Conservation (phyloP, 53 echinoderm and acorn worm genomes). For the Mesocentrotus franciscanus region DNA sequence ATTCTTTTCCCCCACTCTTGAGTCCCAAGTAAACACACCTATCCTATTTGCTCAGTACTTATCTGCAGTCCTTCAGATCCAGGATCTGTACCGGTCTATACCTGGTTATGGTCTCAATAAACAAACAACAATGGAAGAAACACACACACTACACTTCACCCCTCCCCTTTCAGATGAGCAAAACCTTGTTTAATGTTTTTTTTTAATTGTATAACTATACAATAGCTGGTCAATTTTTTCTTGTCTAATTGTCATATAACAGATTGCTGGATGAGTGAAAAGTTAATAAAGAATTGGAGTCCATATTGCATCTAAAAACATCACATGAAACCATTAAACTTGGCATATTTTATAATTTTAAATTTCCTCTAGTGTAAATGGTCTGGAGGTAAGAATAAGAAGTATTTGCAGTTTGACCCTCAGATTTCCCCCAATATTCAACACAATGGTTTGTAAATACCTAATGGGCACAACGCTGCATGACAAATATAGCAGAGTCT, state of each 20-base stretch:
- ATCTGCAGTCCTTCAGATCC: not conserved
- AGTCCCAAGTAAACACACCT: constrained; percentile 26
- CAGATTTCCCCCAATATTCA: not conserved
- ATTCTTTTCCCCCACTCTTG: not conserved
- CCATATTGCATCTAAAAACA: too few species aligned
- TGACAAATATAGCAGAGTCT: not conserved
- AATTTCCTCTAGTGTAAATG: too few species aligned
- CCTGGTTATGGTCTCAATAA: not conserved
- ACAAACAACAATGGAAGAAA: constrained; percentile 2
- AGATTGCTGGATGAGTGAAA: too few species aligned
- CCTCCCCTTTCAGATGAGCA: too few species aligned
- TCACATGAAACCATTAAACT: too few species aligned
- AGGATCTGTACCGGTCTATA: constrained; percentile 33
- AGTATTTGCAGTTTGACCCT: not conserved
- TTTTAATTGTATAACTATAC: too few species aligned
- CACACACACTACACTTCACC: not conserved
- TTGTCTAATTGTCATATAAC: too few species aligned
- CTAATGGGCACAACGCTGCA: too few species aligned
- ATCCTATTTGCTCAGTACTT: not conserved
- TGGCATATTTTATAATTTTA: too few species aligned
- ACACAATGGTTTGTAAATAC: not conserved
- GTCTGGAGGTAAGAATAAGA: not conserved
- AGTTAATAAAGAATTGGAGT: too few species aligned
- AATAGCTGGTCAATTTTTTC: too few species aligned
- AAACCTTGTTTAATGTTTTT: too few species aligned